Evolutionary conservation across 2,113 vertebrate species (phyloP).

Genomic region (Pleuronectes platessa): DNA sequence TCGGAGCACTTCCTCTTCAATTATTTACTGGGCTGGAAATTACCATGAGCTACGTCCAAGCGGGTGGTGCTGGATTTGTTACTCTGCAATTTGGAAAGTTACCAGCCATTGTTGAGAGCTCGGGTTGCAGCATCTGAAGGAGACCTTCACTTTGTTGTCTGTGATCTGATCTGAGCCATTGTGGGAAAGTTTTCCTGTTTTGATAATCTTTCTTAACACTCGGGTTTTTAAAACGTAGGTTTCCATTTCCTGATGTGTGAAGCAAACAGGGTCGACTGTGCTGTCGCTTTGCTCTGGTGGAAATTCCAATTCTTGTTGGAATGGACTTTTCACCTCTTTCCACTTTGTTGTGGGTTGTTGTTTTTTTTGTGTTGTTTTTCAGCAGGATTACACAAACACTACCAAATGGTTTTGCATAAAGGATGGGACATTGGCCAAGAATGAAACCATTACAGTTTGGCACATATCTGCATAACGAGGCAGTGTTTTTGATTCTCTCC

Average conservation of each 20-base stretch:
- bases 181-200: slow-evolving; percentile 5
- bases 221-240: not conserved
- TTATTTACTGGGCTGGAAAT: slow-evolving; percentile 49
- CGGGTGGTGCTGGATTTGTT: slow-evolving; percentile 41
- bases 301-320: too few species aligned
- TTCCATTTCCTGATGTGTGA: not conserved
- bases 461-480: not conserved
- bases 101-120: slow-evolving; percentile 51
- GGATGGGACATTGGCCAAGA: too few species aligned
- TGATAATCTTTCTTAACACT: not conserved
- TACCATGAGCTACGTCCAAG: slow-evolving; percentile 45
- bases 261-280: too few species aligned
- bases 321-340: too few species aligned
- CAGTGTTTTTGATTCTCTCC: too few species aligned
- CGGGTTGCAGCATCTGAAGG: slow-evolving; percentile 27
- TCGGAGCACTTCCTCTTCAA: slow-evolving; percentile 42
- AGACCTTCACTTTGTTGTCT: slow-evolving; percentile 17
- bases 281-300: too few species aligned
- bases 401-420: too few species aligned
- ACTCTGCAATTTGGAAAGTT: slow-evolving; percentile 42
- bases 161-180: slow-evolving; percentile 9
- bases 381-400: too few species aligned
- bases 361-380: too few species aligned
- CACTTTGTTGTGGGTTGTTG: too few species aligned
- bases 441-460: not conserved